A percentile compares a stretch with the other conserved stretches of the same genome.
Evolutionary conservation across 1,140 invertebrate species (phyloP).

Genomic region (Pissodes strobi): DNA sequence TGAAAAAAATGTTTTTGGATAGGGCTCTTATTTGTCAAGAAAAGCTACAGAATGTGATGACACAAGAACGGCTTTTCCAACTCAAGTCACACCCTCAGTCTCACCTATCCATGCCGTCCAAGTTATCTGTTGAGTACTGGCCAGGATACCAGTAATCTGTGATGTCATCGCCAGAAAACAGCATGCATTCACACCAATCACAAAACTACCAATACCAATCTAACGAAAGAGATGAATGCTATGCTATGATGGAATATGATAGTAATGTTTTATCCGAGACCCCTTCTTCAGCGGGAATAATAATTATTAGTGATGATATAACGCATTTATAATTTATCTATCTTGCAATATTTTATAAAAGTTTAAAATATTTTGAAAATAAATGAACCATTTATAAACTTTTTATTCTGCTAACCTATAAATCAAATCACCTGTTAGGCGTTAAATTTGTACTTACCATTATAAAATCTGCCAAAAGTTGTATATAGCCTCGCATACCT

Average conservation of each 20-base stretch:
- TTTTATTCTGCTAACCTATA: slow-evolving; percentile 17
- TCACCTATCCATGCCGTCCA: slow-evolving; percentile 5
- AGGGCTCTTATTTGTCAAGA: slow-evolving; percentile 22
- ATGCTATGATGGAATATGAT: background rate
- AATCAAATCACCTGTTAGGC: slow-evolving; percentile 11
- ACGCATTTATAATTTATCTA: too few species aligned
- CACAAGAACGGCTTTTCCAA: slow-evolving; percentile 17
- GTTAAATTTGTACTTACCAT: background rate
- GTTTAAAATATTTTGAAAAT: slow-evolving; percentile 10
- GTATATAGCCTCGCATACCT: slow-evolving; percentile 11
- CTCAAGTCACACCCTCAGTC: slow-evolving; percentile 12
- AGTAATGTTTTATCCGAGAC: slow-evolving; percentile 13
- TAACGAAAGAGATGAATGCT: background rate
- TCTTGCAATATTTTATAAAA: slow-evolving; percentile 13
- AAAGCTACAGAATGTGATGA: slow-evolving; percentile 15
- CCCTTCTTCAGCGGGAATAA: slow-evolving; percentile 8
- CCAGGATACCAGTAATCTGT: slow-evolving; percentile 7
- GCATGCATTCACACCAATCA: slow-evolving; percentile 4
- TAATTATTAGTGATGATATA: background rate
- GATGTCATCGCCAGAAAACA: slow-evolving; percentile 15
- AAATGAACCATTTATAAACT: slow-evolving; percentile 1
- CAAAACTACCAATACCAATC: slow-evolving; percentile 18
- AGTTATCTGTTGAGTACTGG: slow-evolving; percentile 4
- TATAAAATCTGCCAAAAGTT: slow-evolving; percentile 4
- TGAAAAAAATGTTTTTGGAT: slow-evolving; percentile 16